phyloP scores from a whole-genome alignment of 2,888 invertebrate genomes.

The Isotomurus palustris region DNA sequence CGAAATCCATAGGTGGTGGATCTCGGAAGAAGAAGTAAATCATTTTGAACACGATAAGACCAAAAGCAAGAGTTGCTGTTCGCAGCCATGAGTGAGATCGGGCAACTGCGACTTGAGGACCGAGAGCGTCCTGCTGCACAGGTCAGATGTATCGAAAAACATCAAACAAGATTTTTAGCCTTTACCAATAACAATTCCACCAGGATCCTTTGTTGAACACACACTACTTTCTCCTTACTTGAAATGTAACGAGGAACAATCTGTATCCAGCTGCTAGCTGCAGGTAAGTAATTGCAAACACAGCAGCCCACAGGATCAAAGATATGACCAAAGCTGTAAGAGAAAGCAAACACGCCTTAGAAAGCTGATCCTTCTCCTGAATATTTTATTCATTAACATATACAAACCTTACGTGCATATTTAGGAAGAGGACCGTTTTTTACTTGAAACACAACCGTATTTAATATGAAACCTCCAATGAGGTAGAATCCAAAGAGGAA shows the following conservation, averaged over 20 bases:
- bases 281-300: slow-evolving; percentile 30
- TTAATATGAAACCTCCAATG: slow-evolving; percentile 25
- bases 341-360: no score
- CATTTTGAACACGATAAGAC: slow-evolving; percentile 23
- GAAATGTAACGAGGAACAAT: slow-evolving; percentile 35
- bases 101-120: slow-evolving; percentile 28
- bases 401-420: slow-evolving; percentile 22
- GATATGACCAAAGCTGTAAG: slow-evolving; percentile 30
- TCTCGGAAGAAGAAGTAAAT: slow-evolving; percentile 17
- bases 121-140: slow-evolving; percentile 34
- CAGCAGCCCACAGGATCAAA: slow-evolving; percentile 21
- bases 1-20: no score
- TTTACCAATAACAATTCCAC: no score
- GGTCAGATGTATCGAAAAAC: no score
- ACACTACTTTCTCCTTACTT: slow-evolving; percentile 27
- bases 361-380: no score
- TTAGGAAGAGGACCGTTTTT: slow-evolving; percentile 29
- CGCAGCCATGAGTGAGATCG: slow-evolving; percentile 31
- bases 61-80: slow-evolving; percentile 20
- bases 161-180: no score
- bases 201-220: no score
- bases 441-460: slow-evolving; percentile 27
- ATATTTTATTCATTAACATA: slow-evolving; percentile 4
- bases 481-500: slow-evolving; percentile 33
- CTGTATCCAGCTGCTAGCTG: slow-evolving; percentile 31